Percentiles rank a stretch among this genome's conserved stretches.
Conservation (phyloP, 2,888 invertebrate genomes). For the Drosophila phalerata region DNA sequence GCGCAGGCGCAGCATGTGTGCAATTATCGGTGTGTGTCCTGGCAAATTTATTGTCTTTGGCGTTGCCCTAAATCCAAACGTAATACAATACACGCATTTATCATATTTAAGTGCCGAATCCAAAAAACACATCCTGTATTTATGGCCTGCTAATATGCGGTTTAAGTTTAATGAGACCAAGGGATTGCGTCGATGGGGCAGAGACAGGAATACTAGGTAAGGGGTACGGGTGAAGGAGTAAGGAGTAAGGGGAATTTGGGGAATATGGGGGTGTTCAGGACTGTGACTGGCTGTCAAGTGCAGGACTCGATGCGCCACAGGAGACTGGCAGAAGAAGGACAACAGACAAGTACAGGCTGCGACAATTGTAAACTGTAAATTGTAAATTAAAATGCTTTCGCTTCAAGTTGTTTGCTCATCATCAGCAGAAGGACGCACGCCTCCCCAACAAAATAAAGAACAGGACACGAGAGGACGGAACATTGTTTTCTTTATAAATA, state of each 20-base stretch:
- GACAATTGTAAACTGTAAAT: conserved; percentile 50
- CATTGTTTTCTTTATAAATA: conserved; percentile 77
- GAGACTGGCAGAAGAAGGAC: conserved; percentile 22
- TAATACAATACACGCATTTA: conserved; percentile 77
- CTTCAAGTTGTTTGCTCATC: conserved; percentile 70
- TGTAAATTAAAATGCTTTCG: conserved; percentile 55
- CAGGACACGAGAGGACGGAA: conserved; percentile 29
- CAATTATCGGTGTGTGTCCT: conserved; percentile 73
- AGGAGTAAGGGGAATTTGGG: not conserved
- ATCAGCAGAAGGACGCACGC: conserved; percentile 65
- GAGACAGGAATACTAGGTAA: conserved; percentile 1
- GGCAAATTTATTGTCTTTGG: conserved; percentile 74
- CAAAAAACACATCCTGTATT: conserved; percentile 71
- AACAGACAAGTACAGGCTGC: conserved; percentile 50
- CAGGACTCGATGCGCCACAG: conserved; percentile 24
- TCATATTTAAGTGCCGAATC: conserved; percentile 75
- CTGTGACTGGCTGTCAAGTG: conserved; percentile 40
- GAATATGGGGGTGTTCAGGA: not conserved
- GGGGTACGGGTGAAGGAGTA: conserved; percentile 12
- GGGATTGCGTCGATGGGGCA: conserved; percentile 7
- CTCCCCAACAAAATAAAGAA: conserved; percentile 13
- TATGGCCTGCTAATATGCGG: conserved; percentile 76
- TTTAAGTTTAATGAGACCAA: conserved; percentile 70
- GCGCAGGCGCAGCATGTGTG: conserved; percentile 64
- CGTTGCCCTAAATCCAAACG: conserved; percentile 75